Conservation (phyloP, 2,797 vertebrate species). For the Typhlichthys subterraneus region DNA sequence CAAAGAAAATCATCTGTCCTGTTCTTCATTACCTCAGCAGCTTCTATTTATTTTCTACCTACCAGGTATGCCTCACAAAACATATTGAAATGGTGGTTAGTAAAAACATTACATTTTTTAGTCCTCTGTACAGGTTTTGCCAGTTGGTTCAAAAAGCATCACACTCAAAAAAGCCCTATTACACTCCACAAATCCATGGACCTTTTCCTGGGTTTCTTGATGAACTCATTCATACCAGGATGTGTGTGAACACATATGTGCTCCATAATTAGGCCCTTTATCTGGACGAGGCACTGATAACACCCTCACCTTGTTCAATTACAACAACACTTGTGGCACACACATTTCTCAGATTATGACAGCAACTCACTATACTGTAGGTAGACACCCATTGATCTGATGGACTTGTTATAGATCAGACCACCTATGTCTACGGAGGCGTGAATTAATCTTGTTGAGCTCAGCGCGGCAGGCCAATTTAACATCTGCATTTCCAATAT, state of each 20-base stretch:
- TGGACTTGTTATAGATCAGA: constrained; percentile 50
- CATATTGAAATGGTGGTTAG: too few relatives aligned
- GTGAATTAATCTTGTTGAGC: constrained; percentile 69
- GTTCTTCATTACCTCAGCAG: too few relatives aligned
- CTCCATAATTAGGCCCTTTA: constrained; percentile 23
- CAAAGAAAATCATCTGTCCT: too few relatives aligned
- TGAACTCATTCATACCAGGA: too few relatives aligned
- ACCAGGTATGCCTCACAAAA: too few relatives aligned
- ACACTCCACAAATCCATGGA: too few relatives aligned
- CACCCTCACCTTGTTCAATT: constrained; percentile 3
- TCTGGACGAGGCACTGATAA: constrained; percentile 19
- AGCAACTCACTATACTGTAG: constrained; percentile 17
- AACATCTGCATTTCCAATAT: constrained; percentile 78
- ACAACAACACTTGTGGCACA: constrained; percentile 15
- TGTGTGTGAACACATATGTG: constrained; percentile 5
- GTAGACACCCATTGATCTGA: constrained; percentile 31
- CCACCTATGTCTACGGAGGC: constrained; percentile 50
- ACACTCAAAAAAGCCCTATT: too few relatives aligned
- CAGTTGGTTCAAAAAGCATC: too few relatives aligned
- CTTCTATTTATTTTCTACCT: too few relatives aligned
- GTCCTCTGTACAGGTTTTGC: too few relatives aligned
- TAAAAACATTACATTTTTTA: too few relatives aligned
- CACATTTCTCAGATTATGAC: constrained; percentile 14
- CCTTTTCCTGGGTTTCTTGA: too few relatives aligned
- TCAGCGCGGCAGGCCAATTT: constrained; percentile 59